Base-by-base conservation (phyloP, 1,140 invertebrate genomes). In the Colletes gigas region DNA sequence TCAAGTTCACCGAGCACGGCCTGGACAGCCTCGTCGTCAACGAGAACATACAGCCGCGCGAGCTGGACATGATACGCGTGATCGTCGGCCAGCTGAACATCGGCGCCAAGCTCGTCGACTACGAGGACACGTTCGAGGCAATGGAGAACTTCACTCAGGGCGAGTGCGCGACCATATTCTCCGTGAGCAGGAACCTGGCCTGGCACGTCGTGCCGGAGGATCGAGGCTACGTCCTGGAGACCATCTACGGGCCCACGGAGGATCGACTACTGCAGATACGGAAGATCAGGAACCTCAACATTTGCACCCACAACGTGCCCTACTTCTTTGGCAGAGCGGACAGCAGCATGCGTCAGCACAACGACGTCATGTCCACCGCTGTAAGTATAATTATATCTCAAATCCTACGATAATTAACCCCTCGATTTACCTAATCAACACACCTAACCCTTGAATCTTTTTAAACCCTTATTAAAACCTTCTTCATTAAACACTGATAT, bases 1-100 rank as follows among this genome's bases (percentile, higher is more conserved):
- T 90, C 21, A 86, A 84, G 47, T 90, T 89, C 78, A 82, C 73
- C 30, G 62, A 83, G 17, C 72, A 71, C 1, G 84, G 84, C 0
- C 10, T 86, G 15, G 73, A 78, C 0, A 60, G 69, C 21, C 60
- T 86, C 5, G 14, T 86, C 7, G 85, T 86, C 19, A 83, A 80
- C 39, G 77, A 86, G 54, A 76, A 85, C 5, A 81, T 86, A 8
- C 71, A 85, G 17, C 83, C 85, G 5, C 47, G 84, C 8, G 84
- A 80, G 19, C 55, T 86, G n/a, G 84, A 86, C n/a, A 86, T 86
- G 77, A 83, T 86, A 0, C 21, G 84, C 6, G 41, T 72, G 76
- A 83, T 86, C 15, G 81, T 86, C 4, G 81, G 52, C 7, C 85
- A 86, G 19, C 30, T 86, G 17, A 83, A 84, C 60, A 8, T 86